These are phyloP conservation scores for Melanostoma mellinum DNA, from an alignment of 2,888 invertebrate species.

Conservation along the genomic window DNA sequence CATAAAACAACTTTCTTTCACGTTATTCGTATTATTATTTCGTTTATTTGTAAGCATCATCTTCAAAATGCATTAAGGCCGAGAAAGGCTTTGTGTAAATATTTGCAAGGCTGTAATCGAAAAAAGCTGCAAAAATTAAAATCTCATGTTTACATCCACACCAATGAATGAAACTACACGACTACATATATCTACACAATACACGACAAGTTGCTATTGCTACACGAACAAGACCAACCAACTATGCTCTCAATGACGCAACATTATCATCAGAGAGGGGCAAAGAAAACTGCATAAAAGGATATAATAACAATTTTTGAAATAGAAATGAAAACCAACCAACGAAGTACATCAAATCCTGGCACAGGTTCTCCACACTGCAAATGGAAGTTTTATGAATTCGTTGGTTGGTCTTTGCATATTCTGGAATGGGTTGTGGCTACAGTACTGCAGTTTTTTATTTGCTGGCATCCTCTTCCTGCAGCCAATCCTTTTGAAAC, in stretches of 20 bases:
- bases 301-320: slow-evolving; percentile 61
- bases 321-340: slow-evolving; percentile 52
- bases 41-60: not conserved
- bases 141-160: slow-evolving; percentile 52
- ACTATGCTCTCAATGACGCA: slow-evolving; percentile 29
- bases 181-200: not conserved
- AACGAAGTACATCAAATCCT: slow-evolving; percentile 54
- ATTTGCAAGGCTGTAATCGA: slow-evolving; percentile 74
- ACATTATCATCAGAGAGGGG: not conserved
- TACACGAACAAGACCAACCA: slow-evolving; percentile 31
- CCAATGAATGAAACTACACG: not conserved
- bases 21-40: not conserved
- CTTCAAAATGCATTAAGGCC: slow-evolving; percentile 56
- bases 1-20: slow-evolving; percentile 1
- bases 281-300: slow-evolving; percentile 52
- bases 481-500: slow-evolving; percentile 64
- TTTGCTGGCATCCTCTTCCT: slow-evolving; percentile 50
- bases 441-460: slow-evolving; percentile 61
- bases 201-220: not conserved
- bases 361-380: slow-evolving; percentile 39
- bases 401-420: slow-evolving; percentile 69
- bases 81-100: slow-evolving; percentile 64
- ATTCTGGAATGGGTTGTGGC: slow-evolving; percentile 68
- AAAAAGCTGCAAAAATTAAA: slow-evolving; percentile 48
- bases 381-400: slow-evolving; percentile 69